Evolutionary conservation across 2,888 invertebrate genomes (phyloP).

Genomic region (Drosophila atripex): DNA sequence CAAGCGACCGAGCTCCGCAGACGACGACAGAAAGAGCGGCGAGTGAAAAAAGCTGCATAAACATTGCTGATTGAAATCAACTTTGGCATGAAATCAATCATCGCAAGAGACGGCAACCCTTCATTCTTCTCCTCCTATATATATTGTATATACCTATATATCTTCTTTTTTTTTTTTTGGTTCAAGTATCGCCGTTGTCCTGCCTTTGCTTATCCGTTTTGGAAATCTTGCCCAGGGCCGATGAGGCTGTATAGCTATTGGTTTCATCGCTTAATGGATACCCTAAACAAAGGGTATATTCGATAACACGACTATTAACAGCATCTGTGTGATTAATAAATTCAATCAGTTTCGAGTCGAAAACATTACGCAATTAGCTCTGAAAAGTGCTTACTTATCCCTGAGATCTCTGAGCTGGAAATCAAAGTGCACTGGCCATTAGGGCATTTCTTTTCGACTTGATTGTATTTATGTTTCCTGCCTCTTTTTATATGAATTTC

Average conservation of each 20-base stretch:
- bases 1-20: constrained; percentile 55
- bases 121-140: constrained; percentile 45
- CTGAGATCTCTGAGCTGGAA: constrained; percentile 11
- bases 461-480: constrained; percentile 21
- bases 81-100: constrained; percentile 82
- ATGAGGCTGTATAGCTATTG: constrained; percentile 32
- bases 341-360: background rate
- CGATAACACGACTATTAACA: background rate
- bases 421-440: constrained; percentile 9
- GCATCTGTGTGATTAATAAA: constrained; percentile 1
- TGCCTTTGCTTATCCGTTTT: constrained; percentile 63
- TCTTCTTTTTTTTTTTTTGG: constrained; percentile 14
- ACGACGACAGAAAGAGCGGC: constrained; percentile 25
- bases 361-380: constrained; percentile 22
- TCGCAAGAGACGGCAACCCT: constrained; percentile 66
- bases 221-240: constrained; percentile 58
- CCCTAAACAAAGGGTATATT: constrained; percentile 8
- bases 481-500: constrained; percentile 36
- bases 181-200: constrained; percentile 38
- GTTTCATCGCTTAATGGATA: constrained; percentile 22
- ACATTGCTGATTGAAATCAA: constrained; percentile 81
- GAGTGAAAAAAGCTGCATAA: constrained; percentile 68
- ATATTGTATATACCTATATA: background rate
- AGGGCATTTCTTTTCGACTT: constrained; percentile 32
- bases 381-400: background rate